Evolutionary conservation across 2,888 invertebrate species (phyloP), one percentile per base, ranked within the genome.

Genomic region (Cheiracanthium punctorium): DNA sequence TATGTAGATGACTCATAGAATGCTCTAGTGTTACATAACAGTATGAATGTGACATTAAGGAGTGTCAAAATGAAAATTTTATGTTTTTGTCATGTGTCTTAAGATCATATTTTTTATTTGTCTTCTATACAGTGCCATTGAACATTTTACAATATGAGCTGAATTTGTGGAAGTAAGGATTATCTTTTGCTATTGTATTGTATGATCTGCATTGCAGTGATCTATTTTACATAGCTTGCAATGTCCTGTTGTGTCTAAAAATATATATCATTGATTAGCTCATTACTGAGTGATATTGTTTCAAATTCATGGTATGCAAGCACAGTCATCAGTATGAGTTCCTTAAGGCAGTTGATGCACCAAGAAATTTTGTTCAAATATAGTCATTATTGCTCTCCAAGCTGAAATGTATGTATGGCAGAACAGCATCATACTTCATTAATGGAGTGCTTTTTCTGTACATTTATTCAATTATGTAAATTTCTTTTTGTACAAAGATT

Each of bases 401-500:
- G 29, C 77, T 81, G 81, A 87, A 80, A 43, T 76, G 77, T 71
- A 52, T 76, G 79, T 70, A 80, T 85, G 70, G 48, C 30, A 71
- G 69, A 73, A 70, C 67, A 72, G 67, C 76, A 58, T 81, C 65
- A 84, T 67, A 73, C 20, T 79, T 41, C 74, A 52, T 67, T 70
- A 71, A 52, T 72, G 75, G 72, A 80, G 76, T 80, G 76, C 52
- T 52, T 80, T 87, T 77, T 80, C 64, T 87, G 86, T 80, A 81
- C 79, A 87, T 81, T 76, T 81, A 80, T 80, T 85, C 41, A 76
- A 65, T 87, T 87, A 76, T 87, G 87, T 87, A 87, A 81, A 87
- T 81, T 87, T 85, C 73, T 37, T 86, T 87, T 73, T 87, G 87
- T 87, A 87, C 87, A 87, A 81, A 87, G 80, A 72, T 73, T 87